Conservation (phyloP, 2,113 vertebrate genomes). For the Vulpes vulpes region DNA sequence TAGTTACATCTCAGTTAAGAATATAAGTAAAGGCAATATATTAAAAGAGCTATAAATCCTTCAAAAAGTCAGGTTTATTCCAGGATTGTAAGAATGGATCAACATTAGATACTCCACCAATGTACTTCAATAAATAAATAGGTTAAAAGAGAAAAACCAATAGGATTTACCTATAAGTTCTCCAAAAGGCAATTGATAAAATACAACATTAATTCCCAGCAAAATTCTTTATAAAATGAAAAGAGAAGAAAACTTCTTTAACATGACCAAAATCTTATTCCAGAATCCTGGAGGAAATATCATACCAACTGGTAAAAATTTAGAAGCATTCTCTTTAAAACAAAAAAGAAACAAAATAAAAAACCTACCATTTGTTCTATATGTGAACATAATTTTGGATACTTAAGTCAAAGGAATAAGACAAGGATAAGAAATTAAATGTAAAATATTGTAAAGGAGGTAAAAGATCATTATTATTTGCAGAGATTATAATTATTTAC, state of each 20-base stretch:
- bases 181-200: not conserved
- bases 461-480: not conserved
- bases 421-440: not conserved
- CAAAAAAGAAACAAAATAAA: not conserved
- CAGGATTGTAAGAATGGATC: not conserved
- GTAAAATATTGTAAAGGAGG: not conserved
- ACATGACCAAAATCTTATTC: not conserved
- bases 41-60: constrained; percentile 29
- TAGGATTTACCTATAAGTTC: not conserved
- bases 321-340: not conserved
- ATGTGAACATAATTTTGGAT: constrained; percentile 12
- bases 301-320: not conserved
- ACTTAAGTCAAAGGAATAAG: not conserved
- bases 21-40: not conserved
- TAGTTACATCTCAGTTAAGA: not conserved
- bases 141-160: constrained; percentile 20
- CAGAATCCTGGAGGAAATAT: not conserved
- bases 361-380: not conserved
- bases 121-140: constrained; percentile 1
- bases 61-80: not conserved
- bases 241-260: constrained; percentile 1
- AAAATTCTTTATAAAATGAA: not conserved
- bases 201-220: not conserved
- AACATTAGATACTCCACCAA: not conserved
- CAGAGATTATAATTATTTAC: not conserved